These are phyloP conservation scores for Heliconius melpomene DNA, from an alignment of 1,140 invertebrate species.

Conservation along the genomic window DNA sequence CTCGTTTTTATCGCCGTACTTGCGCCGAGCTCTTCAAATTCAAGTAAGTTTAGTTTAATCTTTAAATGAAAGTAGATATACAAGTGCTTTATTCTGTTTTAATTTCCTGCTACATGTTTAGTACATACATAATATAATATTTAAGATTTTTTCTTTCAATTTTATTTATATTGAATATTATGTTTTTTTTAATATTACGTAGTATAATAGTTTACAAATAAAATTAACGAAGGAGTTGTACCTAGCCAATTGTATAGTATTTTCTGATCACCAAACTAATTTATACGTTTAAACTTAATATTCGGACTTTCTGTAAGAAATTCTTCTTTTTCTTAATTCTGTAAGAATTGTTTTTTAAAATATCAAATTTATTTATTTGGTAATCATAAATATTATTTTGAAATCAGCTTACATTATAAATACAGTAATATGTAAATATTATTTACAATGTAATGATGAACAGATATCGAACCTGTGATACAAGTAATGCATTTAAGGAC, in stretches of 20 bases:
- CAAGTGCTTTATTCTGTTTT: slow-evolving; percentile 38
- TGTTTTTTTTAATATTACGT: too few species aligned
- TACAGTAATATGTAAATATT: too few species aligned
- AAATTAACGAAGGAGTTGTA: too few species aligned
- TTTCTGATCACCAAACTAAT: too few species aligned
- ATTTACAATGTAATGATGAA: neutral
- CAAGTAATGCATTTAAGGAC: slow-evolving; percentile 9
- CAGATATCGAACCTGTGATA: slow-evolving; percentile 10
- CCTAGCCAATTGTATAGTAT: too few species aligned
- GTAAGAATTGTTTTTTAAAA: neutral
- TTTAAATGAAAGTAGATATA: slow-evolving; percentile 60
- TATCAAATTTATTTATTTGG: too few species aligned
- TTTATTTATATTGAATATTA: too few species aligned
- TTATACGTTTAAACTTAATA: too few species aligned
- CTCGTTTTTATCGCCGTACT: slow-evolving; percentile 56
- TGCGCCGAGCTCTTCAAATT: slow-evolving; percentile 61
- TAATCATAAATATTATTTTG: neutral
- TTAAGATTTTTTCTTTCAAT: neutral
- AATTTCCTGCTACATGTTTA: slow-evolving; percentile 15
- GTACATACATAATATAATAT: neutral
- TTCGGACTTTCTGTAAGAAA: too few species aligned
- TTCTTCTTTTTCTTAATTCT: too few species aligned
- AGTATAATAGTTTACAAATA: too few species aligned
- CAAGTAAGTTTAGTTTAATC: slow-evolving; percentile 61
- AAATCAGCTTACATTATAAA: neutral